Conservation (phyloP, 2,797 vertebrate genomes). For the Sphenodon punctatus region DNA sequence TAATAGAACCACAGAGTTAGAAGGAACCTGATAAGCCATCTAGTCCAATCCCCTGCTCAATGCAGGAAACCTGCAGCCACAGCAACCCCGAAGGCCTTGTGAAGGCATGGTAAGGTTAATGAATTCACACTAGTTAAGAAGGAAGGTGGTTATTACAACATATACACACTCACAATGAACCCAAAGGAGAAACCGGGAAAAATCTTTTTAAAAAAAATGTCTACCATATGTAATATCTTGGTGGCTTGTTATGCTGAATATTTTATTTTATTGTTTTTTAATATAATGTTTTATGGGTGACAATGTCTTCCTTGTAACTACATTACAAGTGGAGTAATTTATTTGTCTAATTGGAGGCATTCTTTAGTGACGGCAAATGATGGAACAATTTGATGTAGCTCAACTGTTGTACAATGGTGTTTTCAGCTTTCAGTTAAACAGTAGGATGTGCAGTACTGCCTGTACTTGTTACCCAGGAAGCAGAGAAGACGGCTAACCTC, state of each 20-base stretch:
- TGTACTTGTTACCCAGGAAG: slow-evolving; percentile 12
- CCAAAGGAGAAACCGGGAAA: background rate
- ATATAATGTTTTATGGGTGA: background rate
- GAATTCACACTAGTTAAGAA: no score
- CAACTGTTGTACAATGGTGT: background rate
- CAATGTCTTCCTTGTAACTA: background rate
- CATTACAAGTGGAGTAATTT: background rate
- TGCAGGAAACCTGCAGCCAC: no score
- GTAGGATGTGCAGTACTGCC: slow-evolving; percentile 1
- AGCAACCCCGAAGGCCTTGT: no score
- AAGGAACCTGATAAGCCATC: no score
- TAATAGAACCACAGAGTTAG: no score
- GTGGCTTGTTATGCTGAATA: background rate
- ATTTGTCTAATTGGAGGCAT: no score
- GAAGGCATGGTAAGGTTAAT: background rate
- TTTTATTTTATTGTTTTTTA: background rate
- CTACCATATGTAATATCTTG: background rate
- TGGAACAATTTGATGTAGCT: background rate
- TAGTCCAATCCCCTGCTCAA: no score
- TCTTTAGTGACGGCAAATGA: background rate
- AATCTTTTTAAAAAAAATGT: background rate
- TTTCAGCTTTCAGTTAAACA: background rate
- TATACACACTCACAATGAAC: background rate
- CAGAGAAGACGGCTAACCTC: slow-evolving; percentile 2
- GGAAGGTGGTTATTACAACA: background rate